Base-by-base conservation (phyloP, 2,113 vertebrate genomes). In the Notarius quadriscutis region DNA sequence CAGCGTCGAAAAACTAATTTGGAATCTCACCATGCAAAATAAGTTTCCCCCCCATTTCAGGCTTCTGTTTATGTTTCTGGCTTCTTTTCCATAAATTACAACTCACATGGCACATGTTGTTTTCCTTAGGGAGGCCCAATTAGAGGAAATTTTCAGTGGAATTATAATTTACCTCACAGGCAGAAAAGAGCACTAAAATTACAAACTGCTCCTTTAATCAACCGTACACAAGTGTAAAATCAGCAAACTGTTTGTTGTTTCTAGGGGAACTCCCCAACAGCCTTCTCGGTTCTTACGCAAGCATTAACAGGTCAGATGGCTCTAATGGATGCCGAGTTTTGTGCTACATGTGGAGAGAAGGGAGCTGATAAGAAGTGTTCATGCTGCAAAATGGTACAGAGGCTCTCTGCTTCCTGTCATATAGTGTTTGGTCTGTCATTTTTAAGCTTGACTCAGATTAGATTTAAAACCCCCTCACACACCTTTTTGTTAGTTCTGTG, bases 291-390 rank as follows among this genome's bases (percentile, higher is more conserved):
- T 50, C 95, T 97, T 78, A 97, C 96, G 30, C 96, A 97, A 90
- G 96, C 96, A 0, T 95, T 97, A 87, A 97, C 96, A 51, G 96
- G 96, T 63, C 96, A 97, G 92, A 95, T 97, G 91, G 96, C 95
- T 10, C 96, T 97, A 84, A 92, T 96, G 91, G 95, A 97, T 91
- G 95, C 95, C 11, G 96, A 97, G 80, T 96, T 96, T 89, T 97
- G 97, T 81, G 96, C 96, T 25, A 95, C 96, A 14, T 96, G 96
- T 90, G 96, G 96, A 34, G 96, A 96, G 93, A 97, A 95, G 65
- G 96, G 95, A 89, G 96, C 95, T 6, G 93, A 93, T 87, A 96
- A 96, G 91, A 95, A 95, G 74, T 96, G 96, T 83, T 96, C 95
- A 1, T 93, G 96, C 2, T 97, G 96, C 92, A 96, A 96, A 95